Evolutionary conservation across 2,888 invertebrate genomes (phyloP).

Genomic region (Trissolcus brochymenae): DNA sequence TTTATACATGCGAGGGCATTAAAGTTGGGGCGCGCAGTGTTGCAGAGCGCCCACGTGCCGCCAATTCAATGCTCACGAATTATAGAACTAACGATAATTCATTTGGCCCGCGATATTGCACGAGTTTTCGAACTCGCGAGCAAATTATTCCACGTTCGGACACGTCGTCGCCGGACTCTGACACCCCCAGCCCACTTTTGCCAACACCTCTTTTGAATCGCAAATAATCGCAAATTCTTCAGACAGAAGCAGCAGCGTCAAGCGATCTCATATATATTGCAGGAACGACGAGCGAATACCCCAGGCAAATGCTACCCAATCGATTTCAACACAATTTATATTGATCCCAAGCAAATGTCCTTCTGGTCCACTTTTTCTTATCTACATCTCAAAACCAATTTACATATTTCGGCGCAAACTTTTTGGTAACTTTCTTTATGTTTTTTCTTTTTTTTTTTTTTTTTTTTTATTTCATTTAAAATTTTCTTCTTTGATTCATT

Average conservation of each 20-base stretch:
- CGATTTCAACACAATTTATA: constrained; percentile 21
- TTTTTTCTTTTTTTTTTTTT: background rate
- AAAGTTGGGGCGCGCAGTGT: constrained; percentile 54
- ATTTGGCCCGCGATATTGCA: constrained; percentile 51
- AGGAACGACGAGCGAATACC: constrained; percentile 33
- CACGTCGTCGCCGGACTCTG: constrained; percentile 9
- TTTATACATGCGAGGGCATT: constrained; percentile 55
- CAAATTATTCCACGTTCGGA: constrained; percentile 47
- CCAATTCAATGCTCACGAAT: constrained; percentile 63
- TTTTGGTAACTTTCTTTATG: background rate
- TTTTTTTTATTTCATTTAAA: too few species aligned
- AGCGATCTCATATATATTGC: constrained; percentile 32
- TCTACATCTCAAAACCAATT: too few species aligned
- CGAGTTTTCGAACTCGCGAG: constrained; percentile 54
- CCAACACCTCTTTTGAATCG: constrained; percentile 14
- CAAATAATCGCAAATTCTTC: constrained; percentile 38
- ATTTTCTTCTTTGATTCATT: too few species aligned
- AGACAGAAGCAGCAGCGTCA: constrained; percentile 20
- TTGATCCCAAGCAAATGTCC: constrained; percentile 5
- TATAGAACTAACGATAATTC: constrained; percentile 63
- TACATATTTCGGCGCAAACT: too few species aligned
- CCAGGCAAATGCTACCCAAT: constrained; percentile 14
- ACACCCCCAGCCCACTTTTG: background rate
- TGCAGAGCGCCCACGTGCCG: constrained; percentile 54
- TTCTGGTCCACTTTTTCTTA: background rate